Conservation (phyloP, 1,140 invertebrate species). For the Philaenus spumarius region DNA sequence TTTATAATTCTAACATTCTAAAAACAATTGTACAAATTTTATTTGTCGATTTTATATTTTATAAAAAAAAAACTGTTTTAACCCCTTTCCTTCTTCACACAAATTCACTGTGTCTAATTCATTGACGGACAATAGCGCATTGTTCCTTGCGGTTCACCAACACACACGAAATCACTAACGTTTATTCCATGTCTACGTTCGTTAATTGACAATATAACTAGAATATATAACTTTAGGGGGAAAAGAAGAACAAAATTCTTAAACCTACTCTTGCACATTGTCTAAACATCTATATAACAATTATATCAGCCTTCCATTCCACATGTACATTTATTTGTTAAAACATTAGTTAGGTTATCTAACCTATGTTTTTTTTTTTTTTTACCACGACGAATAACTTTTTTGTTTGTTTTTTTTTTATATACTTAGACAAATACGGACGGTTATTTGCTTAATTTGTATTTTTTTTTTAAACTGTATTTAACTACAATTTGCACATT, state of each 20-base stretch:
- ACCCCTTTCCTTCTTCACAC: background rate
- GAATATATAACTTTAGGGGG: slow-evolving; percentile 2
- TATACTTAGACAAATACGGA: slow-evolving; percentile 8
- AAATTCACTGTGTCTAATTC: background rate
- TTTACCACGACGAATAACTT: background rate
- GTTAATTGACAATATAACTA: slow-evolving; percentile 5
- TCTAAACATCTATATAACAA: background rate
- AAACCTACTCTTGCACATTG: slow-evolving; percentile 12
- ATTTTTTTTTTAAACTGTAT: too few relatives aligned
- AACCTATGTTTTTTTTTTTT: background rate
- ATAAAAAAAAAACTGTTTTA: slow-evolving; percentile 4
- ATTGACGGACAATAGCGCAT: background rate
- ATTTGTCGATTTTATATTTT: slow-evolving; percentile 13
- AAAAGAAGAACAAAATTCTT: slow-evolving; percentile 12
- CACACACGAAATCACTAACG: background rate
- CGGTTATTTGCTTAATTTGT: background rate
- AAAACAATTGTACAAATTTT: slow-evolving; percentile 18
- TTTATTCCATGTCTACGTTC: background rate
- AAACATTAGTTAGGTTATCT: background rate
- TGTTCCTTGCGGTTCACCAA: background rate
- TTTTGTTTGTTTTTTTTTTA: background rate
- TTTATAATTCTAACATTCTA: slow-evolving; percentile 13
- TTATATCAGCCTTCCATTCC: slow-evolving; percentile 9
- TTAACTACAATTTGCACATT: background rate
- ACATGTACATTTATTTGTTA: background rate